Evolutionary conservation across 2,888 invertebrate genomes (phyloP), one percentile per base, ranked within the genome.

Genomic region (Caenorhabditis virilis): DNA sequence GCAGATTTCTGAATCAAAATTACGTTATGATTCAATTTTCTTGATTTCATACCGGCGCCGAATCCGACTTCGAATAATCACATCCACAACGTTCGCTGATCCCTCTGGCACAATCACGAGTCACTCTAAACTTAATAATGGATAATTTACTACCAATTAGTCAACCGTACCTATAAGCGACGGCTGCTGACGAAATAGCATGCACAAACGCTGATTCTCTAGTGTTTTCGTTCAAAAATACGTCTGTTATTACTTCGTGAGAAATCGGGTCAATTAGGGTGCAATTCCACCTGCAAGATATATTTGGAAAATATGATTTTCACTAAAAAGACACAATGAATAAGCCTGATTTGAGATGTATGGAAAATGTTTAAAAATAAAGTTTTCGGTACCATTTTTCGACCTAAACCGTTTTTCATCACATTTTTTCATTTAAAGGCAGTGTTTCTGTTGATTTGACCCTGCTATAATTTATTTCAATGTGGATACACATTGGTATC

Each of bases 41-140:
- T 20, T 22, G 22, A 22, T 15, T 20, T 30, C 2, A 51, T 15
- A 55, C 61, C 16, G 39, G 43, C 16, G 51, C 11, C 9, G 39
- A 39, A 36, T 59, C 63, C 22, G 52, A 51, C 56, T 66, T 72
- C n/a, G 74, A 66, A 30, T 72, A 68, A 74, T 86, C 86, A 72
- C 86, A 86, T 9, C 86, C 86, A 65, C 86, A 86, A 49, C 83
- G 82, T 16, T 84, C 78, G 35, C 71, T 74, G 23, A 82, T 72
- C 5, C 86, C 86, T 22, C 79, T 76, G 22, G 85, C 85, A 77
- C 86, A 86, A 50, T 85, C 83, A 13, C 84, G 78, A 0, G 86
- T 86, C 45, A 86, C 83, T 45, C 85, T 82, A 71, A 33, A 25
- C 22, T 45, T 13, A 4, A 30, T 30, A 30, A 18, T 18, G 22